A percentile compares a stretch with the other conserved stretches of the same genome.
Evolutionary conservation across 2,888 invertebrate genomes (phyloP).

Genomic region (Vannuccia rotundouncinata): DNA sequence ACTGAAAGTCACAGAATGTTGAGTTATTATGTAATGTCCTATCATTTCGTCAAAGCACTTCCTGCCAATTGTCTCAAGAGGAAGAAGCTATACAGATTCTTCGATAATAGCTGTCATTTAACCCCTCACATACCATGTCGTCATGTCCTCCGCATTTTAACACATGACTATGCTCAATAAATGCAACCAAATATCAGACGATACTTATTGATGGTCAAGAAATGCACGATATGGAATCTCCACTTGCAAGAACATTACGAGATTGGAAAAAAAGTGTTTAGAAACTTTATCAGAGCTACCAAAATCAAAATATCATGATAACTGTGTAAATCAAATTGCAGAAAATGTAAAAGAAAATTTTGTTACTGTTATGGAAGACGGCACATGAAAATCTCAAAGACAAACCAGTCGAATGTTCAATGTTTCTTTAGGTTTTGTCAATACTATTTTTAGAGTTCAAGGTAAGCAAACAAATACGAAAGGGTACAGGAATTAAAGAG

Average conservation of each 20-base stretch:
- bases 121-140: too few species aligned
- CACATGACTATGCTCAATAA: too few species aligned
- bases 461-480: conserved; percentile 11
- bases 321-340: conserved; percentile 3
- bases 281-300: background rate
- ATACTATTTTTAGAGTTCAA: background rate
- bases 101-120: too few species aligned
- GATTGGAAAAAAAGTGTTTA: conserved; percentile 1
- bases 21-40: too few species aligned
- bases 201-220: too few species aligned
- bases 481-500: background rate
- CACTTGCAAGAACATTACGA: background rate
- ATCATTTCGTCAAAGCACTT: too few species aligned
- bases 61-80: too few species aligned
- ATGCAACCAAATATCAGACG: too few species aligned
- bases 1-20: too few species aligned
- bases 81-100: too few species aligned
- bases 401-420: background rate
- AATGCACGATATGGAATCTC: conserved; percentile 7
- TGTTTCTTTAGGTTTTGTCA: conserved; percentile 10
- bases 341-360: background rate
- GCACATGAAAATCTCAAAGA: conserved; percentile 1
- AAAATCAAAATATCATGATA: conserved; percentile 4
- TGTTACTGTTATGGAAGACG: conserved; percentile 13
- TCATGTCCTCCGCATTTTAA: too few species aligned